phyloP scores from a whole-genome alignment of 2,113 vertebrate species.

The Aspiorhynchus laticeps region DNA sequence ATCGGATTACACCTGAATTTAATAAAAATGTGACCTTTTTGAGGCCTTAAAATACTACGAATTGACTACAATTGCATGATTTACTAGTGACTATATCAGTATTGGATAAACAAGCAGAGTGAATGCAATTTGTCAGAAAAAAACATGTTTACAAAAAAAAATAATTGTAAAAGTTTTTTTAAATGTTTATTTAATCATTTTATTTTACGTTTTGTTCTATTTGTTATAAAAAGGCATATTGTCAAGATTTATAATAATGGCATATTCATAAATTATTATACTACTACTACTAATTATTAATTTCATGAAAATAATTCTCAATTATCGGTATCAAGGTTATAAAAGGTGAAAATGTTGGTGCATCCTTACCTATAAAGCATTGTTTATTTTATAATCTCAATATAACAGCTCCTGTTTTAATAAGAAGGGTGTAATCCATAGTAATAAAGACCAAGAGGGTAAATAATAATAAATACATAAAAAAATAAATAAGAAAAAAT shows the following conservation, averaged over 20 bases:
- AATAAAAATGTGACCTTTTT: background rate
- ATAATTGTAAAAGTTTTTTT: background rate
- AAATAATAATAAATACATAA: conserved; percentile 33
- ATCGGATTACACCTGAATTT: conserved; percentile 81
- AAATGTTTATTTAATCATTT: background rate
- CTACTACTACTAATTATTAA: background rate
- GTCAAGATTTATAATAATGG: background rate
- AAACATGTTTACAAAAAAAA: too few relatives aligned
- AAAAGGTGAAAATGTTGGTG: background rate
- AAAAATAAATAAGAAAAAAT: background rate
- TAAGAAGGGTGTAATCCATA: conserved; percentile 79
- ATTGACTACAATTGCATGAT: background rate
- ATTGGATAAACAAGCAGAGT: background rate
- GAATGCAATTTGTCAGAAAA: too few relatives aligned
- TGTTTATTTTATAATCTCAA: background rate
- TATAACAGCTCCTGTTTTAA: conserved; percentile 37
- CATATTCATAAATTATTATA: background rate
- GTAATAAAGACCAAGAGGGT: conserved; percentile 83
- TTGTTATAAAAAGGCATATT: background rate
- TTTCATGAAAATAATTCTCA: background rate
- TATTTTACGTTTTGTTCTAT: background rate
- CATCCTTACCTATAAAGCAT: background rate
- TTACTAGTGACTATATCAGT: background rate
- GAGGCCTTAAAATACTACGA: background rate
- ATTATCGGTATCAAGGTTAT: background rate